Base-by-base conservation (phyloP, 1,140 invertebrate genomes). In the Calosoma granatense region DNA sequence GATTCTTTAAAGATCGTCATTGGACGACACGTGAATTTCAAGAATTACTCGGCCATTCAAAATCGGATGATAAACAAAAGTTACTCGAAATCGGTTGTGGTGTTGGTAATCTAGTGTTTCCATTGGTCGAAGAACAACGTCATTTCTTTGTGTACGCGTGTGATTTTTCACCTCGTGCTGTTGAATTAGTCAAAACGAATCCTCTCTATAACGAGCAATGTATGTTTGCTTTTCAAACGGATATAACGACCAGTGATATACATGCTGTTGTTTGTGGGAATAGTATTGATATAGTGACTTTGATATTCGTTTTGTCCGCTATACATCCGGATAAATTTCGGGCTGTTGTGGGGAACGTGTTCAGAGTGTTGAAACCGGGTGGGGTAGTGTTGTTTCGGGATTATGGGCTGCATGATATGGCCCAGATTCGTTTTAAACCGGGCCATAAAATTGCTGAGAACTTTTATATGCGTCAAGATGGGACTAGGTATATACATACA, bases 371-470 rank as follows among this genome's bases (percentile, higher is more conserved):
- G 0, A 84, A 83, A 60, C 87, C 85, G 0, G 91, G 87, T 17
- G 96, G 94, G 14, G 67, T 90, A 26, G 67, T 99, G 2, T 71
- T 98, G 2, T 93, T 99, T 64, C 75, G 97, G 64, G 97, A 99
- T 76, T 99, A 99, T 74, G 97, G 94, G 0, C 72, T 94, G n/a
- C 94, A 97, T 69, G 97, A 99, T 73, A 91, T 98, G 85, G 92
- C 97, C 1, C 96, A 98, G 72, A 65, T 99, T 1, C 76, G 96
- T 53, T 98, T 98, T 71, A 87, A 92, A 61, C 81, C 90, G 2
- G 94, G 94, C 0, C 86, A 91, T 68, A 97, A 98, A 73, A 90
- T 98, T 58, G 70, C 81, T 4, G 92, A 98, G 20, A 97, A 98
- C 72, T 90, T 97, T 63, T 99, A 99, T 70, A 88, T 93, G 70